These are phyloP conservation scores for Panthera uncia DNA, from an alignment of 2,113 vertebrate genomes.

Conservation along the genomic window DNA sequence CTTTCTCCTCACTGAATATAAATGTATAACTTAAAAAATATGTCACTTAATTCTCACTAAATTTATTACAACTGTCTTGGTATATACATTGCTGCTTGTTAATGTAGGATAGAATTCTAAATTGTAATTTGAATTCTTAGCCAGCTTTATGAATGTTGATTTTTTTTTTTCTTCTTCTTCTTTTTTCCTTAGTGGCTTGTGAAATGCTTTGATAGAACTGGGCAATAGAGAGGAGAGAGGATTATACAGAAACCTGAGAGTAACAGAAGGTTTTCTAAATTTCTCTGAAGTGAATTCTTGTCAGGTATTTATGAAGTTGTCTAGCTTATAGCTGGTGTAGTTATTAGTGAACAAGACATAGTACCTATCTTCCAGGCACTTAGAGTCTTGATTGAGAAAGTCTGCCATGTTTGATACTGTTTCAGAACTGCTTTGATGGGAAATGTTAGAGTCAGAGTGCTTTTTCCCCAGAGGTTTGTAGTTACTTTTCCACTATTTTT, in stretches of 20 bases:
- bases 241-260: not conserved
- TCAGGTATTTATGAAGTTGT: not conserved
- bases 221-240: not conserved
- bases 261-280: not conserved
- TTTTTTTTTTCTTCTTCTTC: too few relatives aligned
- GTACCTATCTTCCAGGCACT: not conserved
- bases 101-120: not conserved
- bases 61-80: not conserved
- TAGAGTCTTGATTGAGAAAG: not conserved
- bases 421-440: not conserved
- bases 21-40: not conserved
- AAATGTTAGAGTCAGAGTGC: not conserved
- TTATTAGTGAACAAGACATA: not conserved
- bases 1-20: not conserved
- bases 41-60: not conserved
- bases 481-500: slow-evolving; percentile 1
- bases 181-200: not conserved
- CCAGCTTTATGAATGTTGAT: not conserved
- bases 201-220: not conserved
- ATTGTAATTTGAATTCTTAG: not conserved
- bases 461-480: not conserved
- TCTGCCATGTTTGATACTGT: not conserved
- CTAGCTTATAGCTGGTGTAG: not conserved
- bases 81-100: not conserved
- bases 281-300: not conserved